Evolutionary conservation across 2,113 vertebrate species (phyloP), one percentile per base, ranked within the genome.

Genomic region (Setophaga petechia): DNA sequence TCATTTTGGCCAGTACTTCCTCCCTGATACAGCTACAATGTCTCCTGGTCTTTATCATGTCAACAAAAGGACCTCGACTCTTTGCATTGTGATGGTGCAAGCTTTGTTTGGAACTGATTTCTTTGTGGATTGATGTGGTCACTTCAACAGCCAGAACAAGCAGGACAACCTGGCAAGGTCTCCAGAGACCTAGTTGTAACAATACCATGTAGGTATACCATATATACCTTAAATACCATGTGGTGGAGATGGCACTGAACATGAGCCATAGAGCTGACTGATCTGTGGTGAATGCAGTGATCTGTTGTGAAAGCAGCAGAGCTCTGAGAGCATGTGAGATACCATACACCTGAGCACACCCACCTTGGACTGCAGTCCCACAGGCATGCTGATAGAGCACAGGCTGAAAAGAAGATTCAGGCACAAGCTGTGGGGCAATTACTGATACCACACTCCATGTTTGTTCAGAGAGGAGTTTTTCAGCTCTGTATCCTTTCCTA

Each of bases 331-430:
- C 21, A 19, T 0, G 0, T 10, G 37, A 74, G 22, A 52, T 9
- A 51, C 18, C 37, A 28, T 24, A 15, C 0, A 1, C 31, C 55
- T 12, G 11, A 74, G 65, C 59, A 54, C 24, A n/a, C 4, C 22
- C n/a, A 2, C 2, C 15, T 6, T 37, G 25, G 58, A 30, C 25
- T 47, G 69, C 39, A 62, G 27, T 28, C 25, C 10, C 74, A 66
- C 37, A 79, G 28, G 52, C 14, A 5, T 0, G 9, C 7, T 24
- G 61, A 49, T 0, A 20, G 65, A 69, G 24, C 33, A 46, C 0
- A 2, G 41, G 31, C 52, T 35, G 62, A 47, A 78, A 67, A 52
- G 18, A 37, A 84, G 74, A 65, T 6, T 58, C 25, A 33, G 57
- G 47, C 25, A 75, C 18, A 59, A 82, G 39, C 12, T 18, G 17